Evolutionary conservation across 2,888 invertebrate genomes (phyloP), one percentile per base, ranked within the genome.

Genomic region (Diarsia brunnea): DNA sequence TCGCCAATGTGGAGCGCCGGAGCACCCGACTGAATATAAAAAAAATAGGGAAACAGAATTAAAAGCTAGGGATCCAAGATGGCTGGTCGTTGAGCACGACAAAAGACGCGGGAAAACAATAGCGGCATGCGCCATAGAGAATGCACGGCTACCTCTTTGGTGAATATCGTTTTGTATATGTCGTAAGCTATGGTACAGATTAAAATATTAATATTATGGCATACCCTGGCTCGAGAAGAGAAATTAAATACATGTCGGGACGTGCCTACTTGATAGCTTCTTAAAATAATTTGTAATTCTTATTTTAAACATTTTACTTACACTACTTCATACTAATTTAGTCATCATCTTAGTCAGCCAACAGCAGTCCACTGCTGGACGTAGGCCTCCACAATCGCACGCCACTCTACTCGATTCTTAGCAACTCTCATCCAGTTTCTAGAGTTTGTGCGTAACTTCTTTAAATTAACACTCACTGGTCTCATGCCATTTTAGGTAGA

Each of bases 71-170:
- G 91, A 70, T 90, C 94, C 86, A 81, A 78, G 66, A 79, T 82
- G n/a, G 81, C 80, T 92, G 93, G 94, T 79, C 85, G 77, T 67
- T 68, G 70, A 80, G 78, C 82, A 87, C 89, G 88, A 94, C 94
- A 94, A 94, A 94, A 94, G 94, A 87, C 91, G 89, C 88, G 87
- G 87, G 88, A 91, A 93, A 94, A 89, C 94, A 94, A 94, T 92
- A 87, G 91, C 88, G 73, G 85, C 84, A 87, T 88, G 85, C 84
- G 86, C 86, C 88, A 87, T 87, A 88, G 88, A 91, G 89, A 91
- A 90, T 87, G 89, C 90, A 90, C 87, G 82, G 89, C 88, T 89
- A 91, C 81, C 77, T 84, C 80, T 86, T 87, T 84, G 75, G 73
- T 70, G 73, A 66, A 79, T 66, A 78, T 75, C 88, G 64, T 76